Conservation (phyloP, 2,797 vertebrate species). For the Kryptolebias ocellatus region DNA sequence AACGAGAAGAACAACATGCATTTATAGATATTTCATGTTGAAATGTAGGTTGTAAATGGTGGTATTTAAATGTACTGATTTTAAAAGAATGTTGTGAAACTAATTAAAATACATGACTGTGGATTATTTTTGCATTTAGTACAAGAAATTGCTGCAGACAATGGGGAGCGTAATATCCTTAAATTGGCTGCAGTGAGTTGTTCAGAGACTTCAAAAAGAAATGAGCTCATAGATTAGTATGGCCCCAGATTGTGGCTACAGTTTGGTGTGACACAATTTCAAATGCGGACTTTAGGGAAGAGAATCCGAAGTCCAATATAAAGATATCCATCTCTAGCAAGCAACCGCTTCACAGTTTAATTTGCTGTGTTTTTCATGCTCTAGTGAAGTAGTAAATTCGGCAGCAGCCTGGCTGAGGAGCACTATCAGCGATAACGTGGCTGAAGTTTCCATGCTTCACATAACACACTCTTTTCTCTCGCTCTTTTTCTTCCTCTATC, state of each 20-base stretch:
- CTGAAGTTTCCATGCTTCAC: slow-evolving; percentile 90
- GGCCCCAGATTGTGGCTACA: slow-evolving; percentile 60
- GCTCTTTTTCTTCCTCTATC: slow-evolving; percentile 67
- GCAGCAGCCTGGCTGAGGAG: slow-evolving; percentile 86
- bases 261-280: slow-evolving; percentile 80
- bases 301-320: slow-evolving; percentile 90
- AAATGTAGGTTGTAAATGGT: slow-evolving; percentile 13
- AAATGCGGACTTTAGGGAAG: slow-evolving; percentile 77
- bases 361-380: slow-evolving; percentile 96
- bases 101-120: slow-evolving; percentile 38
- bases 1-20: slow-evolving; percentile 22
- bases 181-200: slow-evolving; percentile 56
- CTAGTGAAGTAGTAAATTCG: slow-evolving; percentile 96
- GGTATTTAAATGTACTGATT: slow-evolving; percentile 27
- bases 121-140: slow-evolving; percentile 39
- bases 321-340: slow-evolving; percentile 94
- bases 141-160: slow-evolving; percentile 42
- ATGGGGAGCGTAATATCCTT: slow-evolving; percentile 39
- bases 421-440: slow-evolving; percentile 92
- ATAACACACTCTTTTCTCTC: slow-evolving; percentile 75
- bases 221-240: slow-evolving; percentile 70
- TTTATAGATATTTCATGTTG: not conserved
- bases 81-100: slow-evolving; percentile 12
- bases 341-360: slow-evolving; percentile 92
- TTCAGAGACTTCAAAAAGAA: slow-evolving; percentile 63